Conservation (phyloP, 2,888 invertebrate species). For the Alsophila aescularia region DNA sequence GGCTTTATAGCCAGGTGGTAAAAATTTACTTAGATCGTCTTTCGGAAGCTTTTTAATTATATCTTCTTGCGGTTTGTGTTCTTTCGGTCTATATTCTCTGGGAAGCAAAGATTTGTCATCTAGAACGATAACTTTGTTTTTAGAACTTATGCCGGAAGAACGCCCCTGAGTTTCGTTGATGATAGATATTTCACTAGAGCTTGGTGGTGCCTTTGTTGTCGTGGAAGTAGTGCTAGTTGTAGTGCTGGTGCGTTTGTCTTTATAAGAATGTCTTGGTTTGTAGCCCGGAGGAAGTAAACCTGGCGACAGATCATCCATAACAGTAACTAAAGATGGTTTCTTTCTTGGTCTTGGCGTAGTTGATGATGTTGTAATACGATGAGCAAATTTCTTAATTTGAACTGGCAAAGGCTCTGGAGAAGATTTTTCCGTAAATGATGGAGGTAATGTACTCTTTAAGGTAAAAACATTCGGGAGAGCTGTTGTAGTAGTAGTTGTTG, state of each 20-base stretch:
- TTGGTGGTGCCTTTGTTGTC: conserved; percentile 41
- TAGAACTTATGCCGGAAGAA: conserved; percentile 81
- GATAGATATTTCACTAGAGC: conserved; percentile 51
- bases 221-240: conserved; percentile 71
- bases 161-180: conserved; percentile 76
- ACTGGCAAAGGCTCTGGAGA: conserved; percentile 85
- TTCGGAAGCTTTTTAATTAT: conserved; percentile 76
- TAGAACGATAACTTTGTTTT: conserved; percentile 84
- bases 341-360: conserved; percentile 76
- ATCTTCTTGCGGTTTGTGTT: conserved; percentile 68
- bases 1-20: conserved; percentile 88
- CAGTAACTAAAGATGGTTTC: conserved; percentile 72
- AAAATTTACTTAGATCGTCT: conserved; percentile 84
- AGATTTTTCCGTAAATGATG: conserved; percentile 79
- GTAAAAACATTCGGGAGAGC: conserved; percentile 75
- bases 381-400: conserved; percentile 87
- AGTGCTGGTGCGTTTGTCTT: conserved; percentile 82
- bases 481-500: conserved; percentile 62
- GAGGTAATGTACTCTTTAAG: conserved; percentile 77
- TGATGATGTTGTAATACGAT: conserved; percentile 68
- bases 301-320: conserved; percentile 84
- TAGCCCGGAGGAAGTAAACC: conserved; percentile 87
- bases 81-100: conserved; percentile 81
- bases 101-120: conserved; percentile 83
- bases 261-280: conserved; percentile 79